Evolutionary conservation across 2,113 vertebrate species (phyloP), one percentile per base, ranked within the genome.

Genomic region (Empidonax alnorum): DNA sequence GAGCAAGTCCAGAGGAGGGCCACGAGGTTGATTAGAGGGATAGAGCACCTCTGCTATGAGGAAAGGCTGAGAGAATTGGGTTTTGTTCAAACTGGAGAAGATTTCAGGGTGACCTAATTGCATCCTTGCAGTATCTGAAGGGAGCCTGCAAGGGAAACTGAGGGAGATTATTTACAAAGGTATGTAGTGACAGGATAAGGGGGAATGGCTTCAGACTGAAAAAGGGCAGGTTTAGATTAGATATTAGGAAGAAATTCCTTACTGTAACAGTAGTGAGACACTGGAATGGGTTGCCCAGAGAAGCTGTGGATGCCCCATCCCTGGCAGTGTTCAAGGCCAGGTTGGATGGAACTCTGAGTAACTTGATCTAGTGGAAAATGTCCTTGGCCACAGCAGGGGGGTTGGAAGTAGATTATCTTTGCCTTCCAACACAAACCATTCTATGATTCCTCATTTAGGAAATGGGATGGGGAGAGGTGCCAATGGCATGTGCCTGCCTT

Each of bases 391-490:
- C 3, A 13, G 52, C 19, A 59, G 8, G 11, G 9, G 9, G 7
- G 1, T 14, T 3, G 24, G 22, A 74, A 11, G 0, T 1, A 16
- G 8, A 13, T 50, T 10, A 30, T 46, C 37, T 46, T 67, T 61
- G 14, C 24, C 10, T 75, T 75, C 46, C 46, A 21, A 53, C 10
- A 17, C 46, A 53, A 15, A 2, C 8, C 39, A 14, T 41, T 53
- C 39, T 5, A 30, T 47, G n/a, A 39, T 37, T 83, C 24, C 31
- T 23, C 0, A 0, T 21, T 44, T 5, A 49, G 46, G n/a, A 78
- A 71, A 31, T 28, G 0, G 3, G 0, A 1, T 19, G 17, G 11
- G 9, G 31, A 89, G 61, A 87, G 30, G 15, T 63, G 17, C 16
- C 44, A 19, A 22, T n/a, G 22, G 21, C 15, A 30, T 65, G 62